Conservation (phyloP, 1,140 invertebrate species). For the Lepidotrigona ventralis region DNA sequence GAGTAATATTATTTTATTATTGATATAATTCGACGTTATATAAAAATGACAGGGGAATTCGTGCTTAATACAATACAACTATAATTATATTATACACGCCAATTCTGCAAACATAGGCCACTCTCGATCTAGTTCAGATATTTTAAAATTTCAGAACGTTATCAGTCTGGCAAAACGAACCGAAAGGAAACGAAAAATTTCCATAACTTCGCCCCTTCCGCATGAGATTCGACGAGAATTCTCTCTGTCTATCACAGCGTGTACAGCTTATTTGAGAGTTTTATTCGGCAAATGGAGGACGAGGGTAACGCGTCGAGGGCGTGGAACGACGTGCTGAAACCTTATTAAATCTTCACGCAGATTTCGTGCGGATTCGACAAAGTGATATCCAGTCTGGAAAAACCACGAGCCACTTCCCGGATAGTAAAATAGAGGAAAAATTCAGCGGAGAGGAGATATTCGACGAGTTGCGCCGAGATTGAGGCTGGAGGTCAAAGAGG, state of each 20-base stretch:
- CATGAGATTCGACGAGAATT: background rate
- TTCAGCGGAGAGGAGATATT: conserved; percentile 7
- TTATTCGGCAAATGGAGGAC: background rate
- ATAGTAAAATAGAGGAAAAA: conserved; percentile 31
- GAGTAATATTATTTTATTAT: background rate
- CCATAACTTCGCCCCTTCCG: too few relatives aligned
- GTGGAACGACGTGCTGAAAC: background rate
- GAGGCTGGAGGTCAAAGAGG: conserved; percentile 19
- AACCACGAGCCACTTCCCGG: conserved; percentile 7
- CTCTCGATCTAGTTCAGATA: too few relatives aligned
- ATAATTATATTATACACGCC: too few relatives aligned
- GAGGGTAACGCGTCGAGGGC: background rate
- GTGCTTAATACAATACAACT: too few relatives aligned
- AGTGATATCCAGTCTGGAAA: conserved; percentile 4
- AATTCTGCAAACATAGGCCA: too few relatives aligned
- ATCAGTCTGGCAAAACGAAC: too few relatives aligned
- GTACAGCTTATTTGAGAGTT: background rate
- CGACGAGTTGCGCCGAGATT: background rate
- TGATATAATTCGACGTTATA: too few relatives aligned
- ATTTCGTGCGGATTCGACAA: conserved; percentile 32
- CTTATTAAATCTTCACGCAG: conserved; percentile 30
- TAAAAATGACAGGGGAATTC: too few relatives aligned
- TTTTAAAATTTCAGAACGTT: too few relatives aligned
- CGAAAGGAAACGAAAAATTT: too few relatives aligned
- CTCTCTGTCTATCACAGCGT: background rate